These are phyloP conservation scores for Aurelia sp. DNA, from an alignment of 30 jellyfish, hydroid and myxozoan genomes.

Conservation along the genomic window DNA sequence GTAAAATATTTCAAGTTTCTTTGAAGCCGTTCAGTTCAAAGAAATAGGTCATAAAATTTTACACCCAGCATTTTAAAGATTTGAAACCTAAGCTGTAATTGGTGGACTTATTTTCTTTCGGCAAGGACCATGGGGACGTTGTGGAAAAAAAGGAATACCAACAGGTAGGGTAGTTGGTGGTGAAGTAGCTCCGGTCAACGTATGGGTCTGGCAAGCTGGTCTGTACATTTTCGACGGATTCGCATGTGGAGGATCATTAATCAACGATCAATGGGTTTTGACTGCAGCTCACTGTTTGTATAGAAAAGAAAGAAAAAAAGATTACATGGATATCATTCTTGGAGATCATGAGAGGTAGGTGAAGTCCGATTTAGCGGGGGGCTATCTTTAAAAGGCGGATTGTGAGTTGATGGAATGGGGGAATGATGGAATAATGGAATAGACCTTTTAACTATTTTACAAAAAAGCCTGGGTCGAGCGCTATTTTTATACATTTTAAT, in stretches of 20 bases:
- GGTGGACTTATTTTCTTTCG: not conserved
- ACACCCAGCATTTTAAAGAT: too few species aligned
- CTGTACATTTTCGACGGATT: slow-evolving; percentile 28
- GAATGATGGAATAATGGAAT: too few species aligned
- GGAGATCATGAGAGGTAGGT: slow-evolving; percentile 77
- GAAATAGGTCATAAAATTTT: too few species aligned
- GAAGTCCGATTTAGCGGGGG: not conserved
- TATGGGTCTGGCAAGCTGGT: slow-evolving; percentile 75
- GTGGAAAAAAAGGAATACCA: slow-evolving; percentile 51
- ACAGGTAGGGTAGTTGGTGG: slow-evolving; percentile 61
- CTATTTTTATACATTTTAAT: too few species aligned
- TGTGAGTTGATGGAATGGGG: too few species aligned
- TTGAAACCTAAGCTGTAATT: too few species aligned
- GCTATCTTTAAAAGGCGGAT: not conserved
- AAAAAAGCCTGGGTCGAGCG: too few species aligned
- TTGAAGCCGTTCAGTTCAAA: too few species aligned
- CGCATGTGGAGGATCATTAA: slow-evolving; percentile 77
- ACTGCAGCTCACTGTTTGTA: slow-evolving; percentile 74
- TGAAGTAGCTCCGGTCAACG: slow-evolving; percentile 40
- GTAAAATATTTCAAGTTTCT: too few species aligned
- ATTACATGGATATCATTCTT: slow-evolving; percentile 50
- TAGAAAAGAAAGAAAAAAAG: slow-evolving; percentile 17
- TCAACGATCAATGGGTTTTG: slow-evolving; percentile 58
- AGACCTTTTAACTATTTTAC: too few species aligned
- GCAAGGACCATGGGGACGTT: not conserved